Evolutionary conservation across 2,113 vertebrate species (phyloP).

Genomic region (Gopherus evgoodei): DNA sequence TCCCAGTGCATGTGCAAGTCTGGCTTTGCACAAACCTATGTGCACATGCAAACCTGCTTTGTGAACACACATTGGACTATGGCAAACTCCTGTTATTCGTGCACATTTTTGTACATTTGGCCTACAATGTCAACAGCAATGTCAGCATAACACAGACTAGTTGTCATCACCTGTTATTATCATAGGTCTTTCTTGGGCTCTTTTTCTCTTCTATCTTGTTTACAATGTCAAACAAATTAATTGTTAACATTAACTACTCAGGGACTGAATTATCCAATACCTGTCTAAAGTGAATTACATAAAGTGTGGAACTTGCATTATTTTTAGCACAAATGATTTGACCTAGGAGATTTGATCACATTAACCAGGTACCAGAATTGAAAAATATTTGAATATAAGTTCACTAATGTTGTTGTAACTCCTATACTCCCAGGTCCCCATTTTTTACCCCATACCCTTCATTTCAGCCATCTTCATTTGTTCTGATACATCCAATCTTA

Average conservation of each 20-base stretch:
- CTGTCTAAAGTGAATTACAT: conserved; percentile 42
- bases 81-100: conserved; percentile 57
- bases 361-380: conserved; percentile 20
- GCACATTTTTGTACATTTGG: conserved; percentile 40
- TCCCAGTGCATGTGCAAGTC: conserved; percentile 8
- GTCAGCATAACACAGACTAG: conserved; percentile 48
- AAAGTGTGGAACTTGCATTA: conserved; percentile 30
- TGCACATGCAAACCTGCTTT: conserved; percentile 51
- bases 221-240: conserved; percentile 70
- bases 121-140: conserved; percentile 70
- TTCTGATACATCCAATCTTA: background rate
- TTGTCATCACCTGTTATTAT: conserved; percentile 72
- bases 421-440: background rate
- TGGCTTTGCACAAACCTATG: background rate
- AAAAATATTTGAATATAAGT: background rate
- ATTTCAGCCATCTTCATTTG: background rate
- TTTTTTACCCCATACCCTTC: background rate
- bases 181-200: conserved; percentile 68
- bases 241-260: conserved; percentile 72
- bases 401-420: background rate
- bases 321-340: conserved; percentile 72
- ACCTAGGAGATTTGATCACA: conserved; percentile 64
- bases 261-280: conserved; percentile 70
- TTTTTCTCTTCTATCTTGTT: conserved; percentile 59
- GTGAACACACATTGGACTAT: conserved; percentile 18